These are phyloP conservation scores for Thymelicus acteon DNA, from an alignment of 2,888 invertebrate genomes.

Conservation along the genomic window DNA sequence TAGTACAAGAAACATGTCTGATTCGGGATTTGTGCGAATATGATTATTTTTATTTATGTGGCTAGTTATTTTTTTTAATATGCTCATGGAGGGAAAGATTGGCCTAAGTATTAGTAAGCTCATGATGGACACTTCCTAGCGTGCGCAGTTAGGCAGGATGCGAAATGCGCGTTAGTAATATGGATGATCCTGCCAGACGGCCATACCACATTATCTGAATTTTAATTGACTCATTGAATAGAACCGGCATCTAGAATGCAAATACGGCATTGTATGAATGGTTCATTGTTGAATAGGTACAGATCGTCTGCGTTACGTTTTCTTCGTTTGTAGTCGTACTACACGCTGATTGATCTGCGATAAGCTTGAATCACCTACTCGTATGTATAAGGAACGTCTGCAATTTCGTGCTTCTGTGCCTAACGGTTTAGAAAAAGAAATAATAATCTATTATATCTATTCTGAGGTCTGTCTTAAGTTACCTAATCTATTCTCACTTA, in stretches of 20 bases:
- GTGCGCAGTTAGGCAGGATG: slow-evolving; percentile 68
- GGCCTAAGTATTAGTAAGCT: background rate
- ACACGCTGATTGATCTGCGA: slow-evolving; percentile 2
- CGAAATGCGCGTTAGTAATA: slow-evolving; percentile 69
- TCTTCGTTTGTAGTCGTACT: slow-evolving; percentile 6
- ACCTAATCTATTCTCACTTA: background rate
- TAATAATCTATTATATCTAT: no score
- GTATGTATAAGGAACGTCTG: background rate
- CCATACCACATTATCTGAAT: slow-evolving; percentile 70
- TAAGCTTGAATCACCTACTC: background rate
- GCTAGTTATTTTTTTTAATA: slow-evolving; percentile 1
- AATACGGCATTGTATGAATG: slow-evolving; percentile 63
- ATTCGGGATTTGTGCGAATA: slow-evolving; percentile 3
- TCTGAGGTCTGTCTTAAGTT: no score
- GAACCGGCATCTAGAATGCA: slow-evolving; percentile 72
- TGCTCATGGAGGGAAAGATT: background rate
- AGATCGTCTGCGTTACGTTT: slow-evolving; percentile 19
- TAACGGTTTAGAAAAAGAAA: no score
- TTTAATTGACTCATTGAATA: slow-evolving; percentile 76
- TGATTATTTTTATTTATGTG: background rate
- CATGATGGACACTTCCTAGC: slow-evolving; percentile 68
- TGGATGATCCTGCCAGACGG: slow-evolving; percentile 75
- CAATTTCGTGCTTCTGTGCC: background rate
- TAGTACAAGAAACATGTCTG: slow-evolving; percentile 14
- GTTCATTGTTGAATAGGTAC: slow-evolving; percentile 53